Base-by-base conservation (phyloP, 2,888 invertebrate species). In the Athripsodes cinereus region DNA sequence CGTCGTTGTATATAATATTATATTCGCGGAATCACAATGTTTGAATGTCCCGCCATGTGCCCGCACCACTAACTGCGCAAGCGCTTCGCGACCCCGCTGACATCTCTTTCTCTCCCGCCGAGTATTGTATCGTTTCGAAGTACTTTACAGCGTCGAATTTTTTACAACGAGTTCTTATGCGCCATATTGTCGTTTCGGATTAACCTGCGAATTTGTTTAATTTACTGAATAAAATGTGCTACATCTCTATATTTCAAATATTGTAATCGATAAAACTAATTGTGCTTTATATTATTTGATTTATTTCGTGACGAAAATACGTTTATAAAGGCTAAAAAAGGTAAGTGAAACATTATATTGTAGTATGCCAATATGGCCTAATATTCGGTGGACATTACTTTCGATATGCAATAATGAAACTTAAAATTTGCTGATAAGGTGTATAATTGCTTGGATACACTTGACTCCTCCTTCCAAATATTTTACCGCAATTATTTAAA, bases 361-460 rank as follows among this genome's bases (percentile, higher is more conserved):
- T 74, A 72, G 73, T 73, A 76, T 77, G 79, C 74, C 78, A 78
- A 77, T 78, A 79, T 79, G 79, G 79, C 78, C 78, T 76, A 79
- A 77, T 78, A 78, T 79, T 79, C 79, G 78, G 77, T 78, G 75
- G 78, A 76, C 76, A 78, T 78, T 77, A 77, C 77, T 77, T 76
- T 78, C 78, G 78, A 57, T 79, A 78, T 77, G 79, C 79, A 78
- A 79, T 79, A 78, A 79, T 79, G 78, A 78, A 78, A 79, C 79
- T 78, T 79, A 79, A 77, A 78, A 78, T 78, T 78, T 75, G 79
- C 74, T 77, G 78, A 78, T 79, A 79, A 79, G 79, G 79, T 77
- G 78, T 78, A 79, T 78, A 78, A 78, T 79, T 78, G 79, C 79
- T 72, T 78, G 79, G 22, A 54, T 47, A 26, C 53, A 40, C 20